These are phyloP conservation scores for Pristionchus exspectatus DNA, from an alignment of 2,888 invertebrate species.

Conservation along the genomic window DNA sequence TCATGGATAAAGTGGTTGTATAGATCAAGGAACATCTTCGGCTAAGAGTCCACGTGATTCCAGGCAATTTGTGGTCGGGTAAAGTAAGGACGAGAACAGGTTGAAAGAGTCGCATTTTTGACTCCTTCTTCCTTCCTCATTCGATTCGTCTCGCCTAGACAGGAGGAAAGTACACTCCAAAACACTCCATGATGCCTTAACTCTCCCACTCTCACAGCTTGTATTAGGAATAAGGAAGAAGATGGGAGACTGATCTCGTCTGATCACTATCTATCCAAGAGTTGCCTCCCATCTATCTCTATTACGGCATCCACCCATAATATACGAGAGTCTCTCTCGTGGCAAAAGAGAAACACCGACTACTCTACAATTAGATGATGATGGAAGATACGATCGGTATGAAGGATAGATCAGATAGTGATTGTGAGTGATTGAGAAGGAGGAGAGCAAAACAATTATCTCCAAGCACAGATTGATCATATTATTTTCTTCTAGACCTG, in stretches of 20 bases:
- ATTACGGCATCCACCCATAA: constrained; percentile 7
- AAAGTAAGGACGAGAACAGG: constrained; percentile 34
- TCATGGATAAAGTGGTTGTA: constrained; percentile 2
- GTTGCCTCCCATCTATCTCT: not conserved
- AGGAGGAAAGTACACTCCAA: constrained; percentile 41
- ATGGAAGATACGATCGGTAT: constrained; percentile 30
- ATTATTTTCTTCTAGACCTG: no score
- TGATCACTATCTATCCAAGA: not conserved
- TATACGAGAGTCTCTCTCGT: not conserved
- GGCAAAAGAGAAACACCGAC: constrained; percentile 44
- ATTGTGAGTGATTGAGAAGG: not conserved
- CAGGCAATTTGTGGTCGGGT: not conserved
- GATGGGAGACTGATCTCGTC: not conserved
- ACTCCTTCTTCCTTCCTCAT: constrained; percentile 24
- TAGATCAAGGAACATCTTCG: constrained; percentile 21
- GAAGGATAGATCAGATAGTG: constrained; percentile 19
- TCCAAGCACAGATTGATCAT: no score
- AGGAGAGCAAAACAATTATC: not conserved
- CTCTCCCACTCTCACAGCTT: not conserved
- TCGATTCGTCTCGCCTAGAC: not conserved
- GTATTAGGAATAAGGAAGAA: not conserved
- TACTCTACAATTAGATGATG: constrained; percentile 36
- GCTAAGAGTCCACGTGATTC: not conserved
- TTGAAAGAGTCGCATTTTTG: constrained; percentile 45
- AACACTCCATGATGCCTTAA: constrained; percentile 21